These are phyloP conservation scores for Gadus macrocephalus DNA, from an alignment of 2,113 vertebrate genomes.

Conservation along the genomic window DNA sequence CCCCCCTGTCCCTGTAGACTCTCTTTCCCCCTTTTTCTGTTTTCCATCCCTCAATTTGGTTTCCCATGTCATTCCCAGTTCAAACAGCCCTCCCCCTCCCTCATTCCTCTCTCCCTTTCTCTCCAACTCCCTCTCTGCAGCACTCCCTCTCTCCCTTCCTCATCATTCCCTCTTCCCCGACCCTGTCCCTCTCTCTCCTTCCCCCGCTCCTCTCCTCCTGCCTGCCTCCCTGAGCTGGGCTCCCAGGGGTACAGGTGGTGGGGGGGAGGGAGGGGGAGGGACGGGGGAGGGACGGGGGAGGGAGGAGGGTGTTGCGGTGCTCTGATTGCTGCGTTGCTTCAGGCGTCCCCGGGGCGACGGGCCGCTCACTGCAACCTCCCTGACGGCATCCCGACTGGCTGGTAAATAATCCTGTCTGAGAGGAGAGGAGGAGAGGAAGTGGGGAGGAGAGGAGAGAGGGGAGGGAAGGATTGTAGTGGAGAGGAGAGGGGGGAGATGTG, in stretches of 20 bases:
- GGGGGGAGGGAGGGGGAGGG: slow-evolving; percentile 8
- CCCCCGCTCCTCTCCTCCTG: slow-evolving; percentile 9
- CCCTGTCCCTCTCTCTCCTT: slow-evolving; percentile 12
- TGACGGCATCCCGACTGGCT: slow-evolving; percentile 49
- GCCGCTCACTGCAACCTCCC: slow-evolving; percentile 40
- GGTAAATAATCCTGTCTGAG: slow-evolving; percentile 72
- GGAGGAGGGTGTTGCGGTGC: slow-evolving; percentile 60
- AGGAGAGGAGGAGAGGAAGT: slow-evolving; percentile 38
- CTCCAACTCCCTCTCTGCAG: slow-evolving; percentile 21
- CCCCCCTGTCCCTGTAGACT: too few relatives aligned
- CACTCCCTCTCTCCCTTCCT: slow-evolving; percentile 22
- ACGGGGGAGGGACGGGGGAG: too few relatives aligned
- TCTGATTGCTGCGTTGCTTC: slow-evolving; percentile 72
- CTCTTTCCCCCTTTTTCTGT: too few relatives aligned
- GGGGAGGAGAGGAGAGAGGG: slow-evolving; percentile 15
- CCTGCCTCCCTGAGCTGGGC: slow-evolving; percentile 22
- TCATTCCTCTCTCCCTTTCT: slow-evolving; percentile 18
- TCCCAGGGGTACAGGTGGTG: slow-evolving; percentile 66
- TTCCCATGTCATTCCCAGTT: too few relatives aligned
- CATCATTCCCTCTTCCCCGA: slow-evolving; percentile 18
- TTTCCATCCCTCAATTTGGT: too few relatives aligned
- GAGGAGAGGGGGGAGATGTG: too few relatives aligned
- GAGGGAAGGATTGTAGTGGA: too few relatives aligned
- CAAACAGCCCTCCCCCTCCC: slow-evolving; percentile 13
- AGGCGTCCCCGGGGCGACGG: slow-evolving; percentile 66